These are phyloP conservation scores for Ctenopoma kingsleyae DNA, from an alignment of 2,797 vertebrate species.

Conservation along the genomic window DNA sequence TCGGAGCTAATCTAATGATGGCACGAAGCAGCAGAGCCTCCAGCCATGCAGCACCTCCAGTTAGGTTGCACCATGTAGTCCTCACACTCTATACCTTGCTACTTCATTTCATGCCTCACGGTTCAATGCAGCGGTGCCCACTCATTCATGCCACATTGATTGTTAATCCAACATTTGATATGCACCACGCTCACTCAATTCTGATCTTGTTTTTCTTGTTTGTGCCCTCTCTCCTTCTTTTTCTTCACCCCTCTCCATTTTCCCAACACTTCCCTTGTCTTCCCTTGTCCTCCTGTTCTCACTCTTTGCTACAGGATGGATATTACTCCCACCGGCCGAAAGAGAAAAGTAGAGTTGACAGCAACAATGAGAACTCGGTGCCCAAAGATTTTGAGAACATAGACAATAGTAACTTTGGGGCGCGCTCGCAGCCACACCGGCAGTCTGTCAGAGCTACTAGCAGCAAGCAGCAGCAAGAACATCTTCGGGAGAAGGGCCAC, in stretches of 20 bases:
- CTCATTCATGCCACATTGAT: slow-evolving; percentile 71
- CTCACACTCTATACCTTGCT: slow-evolving; percentile 60
- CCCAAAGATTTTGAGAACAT: slow-evolving; percentile 98
- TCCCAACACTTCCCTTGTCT: slow-evolving; percentile 27
- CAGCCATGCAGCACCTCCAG: slow-evolving; percentile 57
- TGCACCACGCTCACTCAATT: slow-evolving; percentile 61
- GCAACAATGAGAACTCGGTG: slow-evolving; percentile 99
- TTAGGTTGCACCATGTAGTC: slow-evolving; percentile 66
- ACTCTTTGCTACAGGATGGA: slow-evolving; percentile 86
- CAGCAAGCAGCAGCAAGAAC: slow-evolving; percentile 88
- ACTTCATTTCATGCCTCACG: slow-evolving; percentile 80
- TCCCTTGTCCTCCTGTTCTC: slow-evolving; percentile 12
- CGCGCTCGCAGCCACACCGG: slow-evolving; percentile 91
- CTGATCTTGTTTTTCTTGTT: slow-evolving; percentile 73
- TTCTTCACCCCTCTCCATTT: slow-evolving; percentile 20
- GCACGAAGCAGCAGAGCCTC: slow-evolving; percentile 43
- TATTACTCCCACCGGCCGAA: slow-evolving; percentile 97
- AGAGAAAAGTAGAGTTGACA: slow-evolving; percentile 95
- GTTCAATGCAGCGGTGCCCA: slow-evolving; percentile 60
- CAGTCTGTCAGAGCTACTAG: slow-evolving; percentile 75
- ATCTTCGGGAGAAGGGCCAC: slow-evolving; percentile 86
- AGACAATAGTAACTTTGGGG: slow-evolving; percentile 97
- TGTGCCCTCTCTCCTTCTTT: slow-evolving; percentile 31
- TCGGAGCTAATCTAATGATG: slow-evolving; percentile 77
- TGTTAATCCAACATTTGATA: slow-evolving; percentile 78